Evolutionary conservation across 1,140 invertebrate genomes (phyloP).

Genomic region (Cyrtorhinus lividipennis): DNA sequence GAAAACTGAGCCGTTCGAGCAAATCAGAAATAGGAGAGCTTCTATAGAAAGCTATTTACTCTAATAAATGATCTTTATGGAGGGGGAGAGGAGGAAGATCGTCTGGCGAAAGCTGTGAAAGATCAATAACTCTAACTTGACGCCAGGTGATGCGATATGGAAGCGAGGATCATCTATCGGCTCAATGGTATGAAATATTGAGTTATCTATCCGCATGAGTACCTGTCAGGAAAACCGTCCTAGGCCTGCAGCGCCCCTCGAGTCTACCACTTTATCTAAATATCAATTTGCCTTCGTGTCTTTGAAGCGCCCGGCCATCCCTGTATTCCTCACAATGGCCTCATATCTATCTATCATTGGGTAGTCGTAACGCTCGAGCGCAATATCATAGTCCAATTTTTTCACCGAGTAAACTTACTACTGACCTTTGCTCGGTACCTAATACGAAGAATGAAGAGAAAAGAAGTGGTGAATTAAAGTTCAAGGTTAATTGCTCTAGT

Average conservation of each 20-base stretch:
- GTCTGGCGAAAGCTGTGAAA: neutral
- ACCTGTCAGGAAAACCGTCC: neutral
- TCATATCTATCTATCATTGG: too few species aligned
- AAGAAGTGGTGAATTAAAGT: too few species aligned
- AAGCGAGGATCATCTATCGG: neutral
- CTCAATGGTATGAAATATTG: slow-evolving; percentile 6
- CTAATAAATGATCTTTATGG: neutral
- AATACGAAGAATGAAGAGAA: too few species aligned
- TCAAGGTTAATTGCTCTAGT: too few species aligned
- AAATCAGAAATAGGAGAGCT: too few species aligned
- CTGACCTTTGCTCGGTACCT: too few species aligned
- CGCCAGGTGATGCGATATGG: slow-evolving; percentile 1
- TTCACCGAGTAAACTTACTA: too few species aligned
- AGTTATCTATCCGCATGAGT: slow-evolving; percentile 3
- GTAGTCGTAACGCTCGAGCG: too few species aligned
- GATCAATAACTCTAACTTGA: neutral
- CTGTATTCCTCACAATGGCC: neutral
- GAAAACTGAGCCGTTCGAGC: too few species aligned
- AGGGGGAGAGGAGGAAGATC: neutral
- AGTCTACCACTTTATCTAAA: neutral
- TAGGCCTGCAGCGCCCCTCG: neutral
- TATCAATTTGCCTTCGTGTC: neutral
- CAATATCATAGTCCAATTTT: too few species aligned
- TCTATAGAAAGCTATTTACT: slow-evolving; percentile 6
- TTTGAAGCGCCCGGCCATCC: neutral